phyloP scores from a whole-genome alignment of 2,797 vertebrate genomes.

The Urocyon cinereoargenteus region DNA sequence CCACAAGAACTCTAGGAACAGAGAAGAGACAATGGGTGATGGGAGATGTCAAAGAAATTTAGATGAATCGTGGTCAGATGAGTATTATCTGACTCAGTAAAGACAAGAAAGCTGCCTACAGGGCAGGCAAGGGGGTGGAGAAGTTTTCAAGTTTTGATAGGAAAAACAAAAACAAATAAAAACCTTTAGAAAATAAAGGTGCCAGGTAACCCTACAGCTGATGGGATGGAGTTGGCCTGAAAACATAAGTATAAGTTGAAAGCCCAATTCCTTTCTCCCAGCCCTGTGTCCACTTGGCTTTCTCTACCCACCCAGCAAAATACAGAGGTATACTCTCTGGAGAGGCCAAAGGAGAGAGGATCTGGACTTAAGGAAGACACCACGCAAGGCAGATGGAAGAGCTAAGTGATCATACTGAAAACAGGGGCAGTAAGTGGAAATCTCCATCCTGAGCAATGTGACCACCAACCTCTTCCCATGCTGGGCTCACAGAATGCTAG shows the following conservation, averaged over 20 bases:
- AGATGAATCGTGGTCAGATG: background rate
- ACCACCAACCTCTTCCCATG: background rate
- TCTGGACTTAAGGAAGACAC: background rate
- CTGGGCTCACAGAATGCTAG: background rate
- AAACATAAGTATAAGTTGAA: background rate
- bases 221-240: background rate
- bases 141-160: slow-evolving; percentile 19
- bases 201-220: background rate
- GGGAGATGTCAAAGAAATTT: background rate
- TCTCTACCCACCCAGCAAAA: slow-evolving; percentile 4
- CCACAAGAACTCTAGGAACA: slow-evolving; percentile 8
- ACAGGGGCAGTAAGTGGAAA: background rate
- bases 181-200: background rate
- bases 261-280: background rate
- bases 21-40: slow-evolving; percentile 8
- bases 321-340: background rate
- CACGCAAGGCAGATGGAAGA: background rate
- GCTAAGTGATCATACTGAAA: background rate
- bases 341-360: background rate
- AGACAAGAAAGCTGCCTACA: slow-evolving; percentile 12
- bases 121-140: background rate
- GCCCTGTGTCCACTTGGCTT: background rate
- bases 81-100: slow-evolving; percentile 13
- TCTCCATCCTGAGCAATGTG: background rate
- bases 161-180: background rate